phyloP scores from a whole-genome alignment of 2,113 vertebrate genomes.

The Acrocephalus kingi region DNA sequence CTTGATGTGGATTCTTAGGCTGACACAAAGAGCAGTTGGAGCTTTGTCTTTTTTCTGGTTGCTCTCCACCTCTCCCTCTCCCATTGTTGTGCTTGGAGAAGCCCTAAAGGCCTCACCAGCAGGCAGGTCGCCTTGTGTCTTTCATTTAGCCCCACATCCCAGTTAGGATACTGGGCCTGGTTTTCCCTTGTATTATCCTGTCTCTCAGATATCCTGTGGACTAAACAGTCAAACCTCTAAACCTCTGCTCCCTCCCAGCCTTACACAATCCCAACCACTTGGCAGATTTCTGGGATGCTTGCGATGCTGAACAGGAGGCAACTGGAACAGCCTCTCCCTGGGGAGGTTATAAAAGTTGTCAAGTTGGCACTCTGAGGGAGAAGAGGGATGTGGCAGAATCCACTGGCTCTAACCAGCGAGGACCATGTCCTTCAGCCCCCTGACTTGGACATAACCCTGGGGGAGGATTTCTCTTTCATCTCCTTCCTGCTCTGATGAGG shows the following conservation, averaged over 20 bases:
- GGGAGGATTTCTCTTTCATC: not conserved
- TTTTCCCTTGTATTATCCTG: conserved; percentile 18
- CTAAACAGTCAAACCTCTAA: conserved; percentile 3
- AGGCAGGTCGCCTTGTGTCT: conserved; percentile 9
- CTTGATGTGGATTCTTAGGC: not conserved
- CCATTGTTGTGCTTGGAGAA: not conserved
- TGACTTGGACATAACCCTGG: not conserved
- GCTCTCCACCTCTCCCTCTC: not conserved
- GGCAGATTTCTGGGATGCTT: conserved; percentile 60
- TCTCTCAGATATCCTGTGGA: conserved; percentile 26
- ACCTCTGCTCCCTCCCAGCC: conserved; percentile 56
- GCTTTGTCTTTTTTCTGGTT: not conserved
- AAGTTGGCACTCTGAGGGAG: conserved; percentile 13
- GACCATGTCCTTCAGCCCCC: not conserved
- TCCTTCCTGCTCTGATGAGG: not conserved
- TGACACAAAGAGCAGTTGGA: not conserved
- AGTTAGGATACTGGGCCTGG: not conserved
- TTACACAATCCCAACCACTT: conserved; percentile 66
- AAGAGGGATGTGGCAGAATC: not conserved
- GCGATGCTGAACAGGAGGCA: conserved; percentile 44
- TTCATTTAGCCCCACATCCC: not conserved
- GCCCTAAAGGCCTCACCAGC: not conserved
- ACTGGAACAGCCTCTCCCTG: conserved; percentile 40
- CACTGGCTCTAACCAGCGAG: not conserved
- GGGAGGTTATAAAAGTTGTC: conserved; percentile 58